Conservation (phyloP, 2,113 vertebrate genomes). For the Platichthys flesus region DNA sequence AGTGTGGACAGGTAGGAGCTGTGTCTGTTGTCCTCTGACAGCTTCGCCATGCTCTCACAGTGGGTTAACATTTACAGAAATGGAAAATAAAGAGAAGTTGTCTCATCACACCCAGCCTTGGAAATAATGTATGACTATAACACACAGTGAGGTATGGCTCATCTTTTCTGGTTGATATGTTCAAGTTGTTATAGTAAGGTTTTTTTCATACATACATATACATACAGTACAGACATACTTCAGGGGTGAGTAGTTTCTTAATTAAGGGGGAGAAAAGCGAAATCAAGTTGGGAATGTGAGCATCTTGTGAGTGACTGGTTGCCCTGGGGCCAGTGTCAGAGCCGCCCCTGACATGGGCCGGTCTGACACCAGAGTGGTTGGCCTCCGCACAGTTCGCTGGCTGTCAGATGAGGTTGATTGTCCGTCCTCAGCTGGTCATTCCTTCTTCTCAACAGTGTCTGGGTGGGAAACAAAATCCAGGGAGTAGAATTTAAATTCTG, state of each 20-base stretch:
- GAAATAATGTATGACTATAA: conserved; percentile 60
- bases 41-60: conserved; percentile 57
- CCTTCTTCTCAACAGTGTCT: conserved; percentile 74
- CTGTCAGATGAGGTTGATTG: conserved; percentile 82
- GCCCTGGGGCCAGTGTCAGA: conserved; percentile 66
- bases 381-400: conserved; percentile 84
- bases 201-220: conserved; percentile 68
- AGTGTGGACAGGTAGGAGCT: conserved; percentile 42
- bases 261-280: conserved; percentile 48
- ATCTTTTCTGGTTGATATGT: conserved; percentile 80
- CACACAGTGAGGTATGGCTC: conserved; percentile 80
- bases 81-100: conserved; percentile 51
- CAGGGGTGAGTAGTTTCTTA: conserved; percentile 53
- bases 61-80: conserved; percentile 41
- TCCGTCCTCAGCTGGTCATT: conserved; percentile 76
- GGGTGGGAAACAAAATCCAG: conserved; percentile 29
- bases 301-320: conserved; percentile 62
- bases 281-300: conserved; percentile 65
- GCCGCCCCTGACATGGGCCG: conserved; percentile 56
- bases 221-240: conserved; percentile 69
- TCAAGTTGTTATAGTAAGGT: conserved; percentile 69
- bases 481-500: neutral
- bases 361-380: conserved; percentile 68
- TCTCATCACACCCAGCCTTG: conserved; percentile 56
- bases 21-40: conserved; percentile 44